These are phyloP conservation scores for Sebastes diploproa DNA, from an alignment of 2,797 vertebrate genomes.

Conservation along the genomic window DNA sequence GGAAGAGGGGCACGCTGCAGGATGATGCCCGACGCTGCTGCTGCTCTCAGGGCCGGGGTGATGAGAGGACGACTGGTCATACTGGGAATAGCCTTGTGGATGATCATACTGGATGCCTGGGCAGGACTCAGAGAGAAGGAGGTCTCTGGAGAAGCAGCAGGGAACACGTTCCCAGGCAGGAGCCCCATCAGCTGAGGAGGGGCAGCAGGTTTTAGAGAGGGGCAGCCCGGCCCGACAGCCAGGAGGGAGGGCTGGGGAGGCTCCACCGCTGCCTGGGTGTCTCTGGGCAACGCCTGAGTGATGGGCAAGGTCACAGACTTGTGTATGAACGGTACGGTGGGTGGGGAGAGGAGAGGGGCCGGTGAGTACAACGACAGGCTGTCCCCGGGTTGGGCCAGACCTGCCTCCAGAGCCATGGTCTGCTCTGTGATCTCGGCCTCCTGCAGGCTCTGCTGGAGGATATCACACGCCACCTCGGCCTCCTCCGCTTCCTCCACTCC, in stretches of 20 bases:
- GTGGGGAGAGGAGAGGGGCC: conserved; percentile 63
- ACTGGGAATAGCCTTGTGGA: conserved; percentile 78
- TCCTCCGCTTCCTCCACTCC: conserved; percentile 67
- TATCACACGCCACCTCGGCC: conserved; percentile 81
- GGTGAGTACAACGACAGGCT: conserved; percentile 78
- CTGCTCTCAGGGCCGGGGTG: conserved; percentile 65
- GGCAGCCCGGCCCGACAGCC: conserved; percentile 84
- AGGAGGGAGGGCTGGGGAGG: conserved; percentile 84
- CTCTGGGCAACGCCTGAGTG: conserved; percentile 72
- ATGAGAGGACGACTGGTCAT: conserved; percentile 71
- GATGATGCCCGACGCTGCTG: conserved; percentile 65
- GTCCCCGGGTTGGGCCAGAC: conserved; percentile 73
- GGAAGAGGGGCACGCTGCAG: conserved; percentile 78
- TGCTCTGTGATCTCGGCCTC: conserved; percentile 88
- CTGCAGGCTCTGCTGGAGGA: conserved; percentile 86
- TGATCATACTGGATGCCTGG: conserved; percentile 80
- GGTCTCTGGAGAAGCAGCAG: conserved; percentile 76
- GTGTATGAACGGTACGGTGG: conserved; percentile 66
- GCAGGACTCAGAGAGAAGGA: conserved; percentile 81
- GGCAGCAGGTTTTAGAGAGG: conserved; percentile 81
- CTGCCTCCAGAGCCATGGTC: conserved; percentile 84
- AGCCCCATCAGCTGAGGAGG: conserved; percentile 84
- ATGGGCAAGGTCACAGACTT: conserved; percentile 77
- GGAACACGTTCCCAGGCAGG: conserved; percentile 83
- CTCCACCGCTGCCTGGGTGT: conserved; percentile 84